phyloP scores from a whole-genome alignment of 1,140 invertebrate species.

The Pomacea maculata region DNA sequence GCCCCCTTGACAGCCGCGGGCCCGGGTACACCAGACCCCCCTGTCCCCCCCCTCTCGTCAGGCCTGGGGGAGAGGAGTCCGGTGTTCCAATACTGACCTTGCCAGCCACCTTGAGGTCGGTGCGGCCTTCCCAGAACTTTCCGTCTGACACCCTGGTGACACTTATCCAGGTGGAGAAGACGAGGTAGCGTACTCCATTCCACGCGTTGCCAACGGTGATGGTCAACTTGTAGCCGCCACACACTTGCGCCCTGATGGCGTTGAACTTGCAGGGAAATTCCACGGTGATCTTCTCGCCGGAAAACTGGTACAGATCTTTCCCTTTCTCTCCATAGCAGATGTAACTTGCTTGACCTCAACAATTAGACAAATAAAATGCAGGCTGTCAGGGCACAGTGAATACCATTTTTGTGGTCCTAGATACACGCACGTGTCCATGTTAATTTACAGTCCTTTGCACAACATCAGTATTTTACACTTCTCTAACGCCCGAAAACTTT shows the following conservation, averaged over 20 bases:
- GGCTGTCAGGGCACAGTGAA: too few species aligned
- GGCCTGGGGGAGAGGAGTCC: too few species aligned
- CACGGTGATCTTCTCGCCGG: neutral
- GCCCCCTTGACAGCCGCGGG: too few species aligned
- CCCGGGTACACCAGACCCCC: too few species aligned
- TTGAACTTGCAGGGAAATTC: slow-evolving; percentile 18
- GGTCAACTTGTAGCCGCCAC: slow-evolving; percentile 5
- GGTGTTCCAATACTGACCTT: neutral
- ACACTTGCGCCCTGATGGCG: slow-evolving; percentile 1
- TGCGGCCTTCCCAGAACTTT: slow-evolving; percentile 23
- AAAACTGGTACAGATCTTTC: slow-evolving; percentile 4
- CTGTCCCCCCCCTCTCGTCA: too few species aligned
- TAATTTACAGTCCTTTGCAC: too few species aligned
- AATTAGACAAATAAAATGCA: too few species aligned
- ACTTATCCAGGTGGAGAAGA: slow-evolving; percentile 18
- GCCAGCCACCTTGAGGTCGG: slow-evolving; percentile 18
- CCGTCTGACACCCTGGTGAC: slow-evolving; percentile 20
- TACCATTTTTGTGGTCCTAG: too few species aligned
- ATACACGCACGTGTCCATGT: too few species aligned
- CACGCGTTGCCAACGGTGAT: slow-evolving; percentile 13
- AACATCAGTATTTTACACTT: too few species aligned
- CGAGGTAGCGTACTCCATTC: slow-evolving; percentile 21
- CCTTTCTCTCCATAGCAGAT: neutral
- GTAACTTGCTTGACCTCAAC: too few species aligned
- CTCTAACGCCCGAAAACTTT: too few species aligned